Evolutionary conservation across 2,888 invertebrate species (phyloP).

Genomic region (Tipula vernalis): DNA sequence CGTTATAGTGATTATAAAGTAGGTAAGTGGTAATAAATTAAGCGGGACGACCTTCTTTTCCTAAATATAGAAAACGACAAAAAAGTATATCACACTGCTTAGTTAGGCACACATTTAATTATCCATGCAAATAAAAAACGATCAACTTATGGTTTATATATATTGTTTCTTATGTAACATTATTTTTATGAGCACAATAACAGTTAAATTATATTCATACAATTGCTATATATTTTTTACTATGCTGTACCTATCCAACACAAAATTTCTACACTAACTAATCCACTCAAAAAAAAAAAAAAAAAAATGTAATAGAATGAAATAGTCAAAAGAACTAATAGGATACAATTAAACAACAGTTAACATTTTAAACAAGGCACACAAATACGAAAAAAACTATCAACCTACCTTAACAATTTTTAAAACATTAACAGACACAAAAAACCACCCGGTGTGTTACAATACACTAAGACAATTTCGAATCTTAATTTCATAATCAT

Average conservation of each 20-base stretch:
- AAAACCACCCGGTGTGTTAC: background rate
- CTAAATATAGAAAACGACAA: too few species aligned
- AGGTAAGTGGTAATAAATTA: too few species aligned
- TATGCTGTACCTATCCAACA: background rate
- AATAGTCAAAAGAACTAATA: background rate
- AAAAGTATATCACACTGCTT: background rate
- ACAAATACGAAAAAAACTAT: background rate
- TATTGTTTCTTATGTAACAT: background rate
- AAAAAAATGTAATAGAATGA: background rate
- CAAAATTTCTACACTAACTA: background rate
- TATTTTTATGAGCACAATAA: background rate
- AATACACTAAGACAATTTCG: background rate
- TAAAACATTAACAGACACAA: background rate
- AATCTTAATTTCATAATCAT: background rate
- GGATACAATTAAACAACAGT: constrained; percentile 4
- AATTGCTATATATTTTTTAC: background rate
- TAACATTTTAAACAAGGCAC: background rate
- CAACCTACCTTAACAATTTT: background rate
- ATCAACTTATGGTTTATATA: background rate
- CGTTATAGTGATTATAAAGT: too few species aligned
- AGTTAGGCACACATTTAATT: background rate
- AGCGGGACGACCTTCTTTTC: too few species aligned
- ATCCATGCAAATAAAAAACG: background rate
- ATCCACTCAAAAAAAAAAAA: background rate
- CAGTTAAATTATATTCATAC: background rate